Base-by-base conservation (phyloP, 2,797 vertebrate species). In the Gymnothorax reevesii region DNA sequence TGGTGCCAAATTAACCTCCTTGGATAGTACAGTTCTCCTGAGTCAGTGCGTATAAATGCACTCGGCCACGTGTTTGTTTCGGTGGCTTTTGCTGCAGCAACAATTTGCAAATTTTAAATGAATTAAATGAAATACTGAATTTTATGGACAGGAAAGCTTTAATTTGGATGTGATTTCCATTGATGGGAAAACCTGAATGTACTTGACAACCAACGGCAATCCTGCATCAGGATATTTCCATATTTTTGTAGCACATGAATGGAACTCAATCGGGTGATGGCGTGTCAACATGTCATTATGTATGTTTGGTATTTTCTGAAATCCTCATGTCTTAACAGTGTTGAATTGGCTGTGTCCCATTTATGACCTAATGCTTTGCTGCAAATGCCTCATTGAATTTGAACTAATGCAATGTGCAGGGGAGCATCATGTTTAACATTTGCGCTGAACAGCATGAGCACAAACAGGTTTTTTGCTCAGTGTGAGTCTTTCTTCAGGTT, bases 1-100 rank as follows among this genome's bases (percentile, higher is more conserved):
- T 85, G 89, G 25, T 88, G 86, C 83, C 55, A 86, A 3, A 13
- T 49, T 90, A 27, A 7, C 79, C 86, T 73, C 85, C 62, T 92
- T 88, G 90, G 54, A 42, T 69, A 73, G 22, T 55, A 54, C 60
- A 83, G 85, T 83, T 83, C 54, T 4, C 75, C 54, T 92, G 89
- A 92, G 83, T 92, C 88, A 89, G 25, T 88, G 55, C 85, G 88
- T 93, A 93, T 92, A 92, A 92, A 93, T 92, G 92, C 86, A 90
- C 86, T 52, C 33, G 13, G 42, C 42, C 17, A 17, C 0, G 73
- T 9, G 33, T 73, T 25, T 77, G 73, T 42, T 79, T 20, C 20
- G 8, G 75, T 17, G 22, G 75, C 75, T 27, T 54, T 9, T 7
- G 10, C 33, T 20, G 15, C 20, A 0, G 75, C 75, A 42, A 54